Percentiles rank a stretch among this genome's conserved stretches.
Conservation (phyloP, 2,888 invertebrate genomes). For the Himalopsyche anomala region DNA sequence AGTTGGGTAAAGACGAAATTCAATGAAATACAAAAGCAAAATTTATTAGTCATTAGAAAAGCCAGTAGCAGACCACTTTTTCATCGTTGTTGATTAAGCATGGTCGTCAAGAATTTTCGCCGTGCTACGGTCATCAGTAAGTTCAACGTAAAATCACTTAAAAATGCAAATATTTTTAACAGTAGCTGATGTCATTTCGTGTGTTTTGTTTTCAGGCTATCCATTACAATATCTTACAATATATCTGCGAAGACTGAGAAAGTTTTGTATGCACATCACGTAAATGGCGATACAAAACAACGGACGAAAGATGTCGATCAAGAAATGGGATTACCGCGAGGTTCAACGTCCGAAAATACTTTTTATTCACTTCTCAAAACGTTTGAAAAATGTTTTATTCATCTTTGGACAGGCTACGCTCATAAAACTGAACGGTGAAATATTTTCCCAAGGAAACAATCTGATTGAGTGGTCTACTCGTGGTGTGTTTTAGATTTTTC, state of each 20-base stretch:
- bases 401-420: background rate
- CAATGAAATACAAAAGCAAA: no score
- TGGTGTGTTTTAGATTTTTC: background rate
- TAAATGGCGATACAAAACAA: constrained; percentile 18
- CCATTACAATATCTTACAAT: background rate
- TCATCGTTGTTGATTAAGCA: no score
- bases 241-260: background rate
- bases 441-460: constrained; percentile 26
- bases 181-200: constrained; percentile 28
- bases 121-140: background rate
- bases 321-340: constrained; percentile 6
- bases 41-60: no score
- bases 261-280: background rate
- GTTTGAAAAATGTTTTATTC: constrained; percentile 42
- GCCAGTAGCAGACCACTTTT: no score
- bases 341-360: constrained; percentile 23
- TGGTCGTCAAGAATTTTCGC: no score
- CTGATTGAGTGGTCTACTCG: background rate
- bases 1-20: no score
- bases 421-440: constrained; percentile 25
- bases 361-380: constrained; percentile 40
- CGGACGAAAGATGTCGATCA: background rate
- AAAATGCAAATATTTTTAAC: constrained; percentile 34
- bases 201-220: background rate
- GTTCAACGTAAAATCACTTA: background rate